Base-by-base conservation (phyloP, 2,113 vertebrate species). In the Chamaetylas fuelleborni region DNA sequence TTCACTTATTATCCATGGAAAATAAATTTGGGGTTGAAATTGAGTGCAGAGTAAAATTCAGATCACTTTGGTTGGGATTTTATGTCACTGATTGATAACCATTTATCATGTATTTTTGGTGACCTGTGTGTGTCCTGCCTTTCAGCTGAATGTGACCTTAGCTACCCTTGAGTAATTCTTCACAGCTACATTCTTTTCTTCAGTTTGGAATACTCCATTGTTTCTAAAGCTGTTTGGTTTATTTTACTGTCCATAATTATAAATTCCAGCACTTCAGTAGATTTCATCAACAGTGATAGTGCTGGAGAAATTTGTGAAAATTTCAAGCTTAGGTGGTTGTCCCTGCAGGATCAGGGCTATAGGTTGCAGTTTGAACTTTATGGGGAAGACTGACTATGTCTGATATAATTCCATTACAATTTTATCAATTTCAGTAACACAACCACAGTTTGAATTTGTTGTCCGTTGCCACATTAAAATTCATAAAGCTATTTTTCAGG, bases 1-100 rank as follows among this genome's bases (percentile, higher is more conserved):
- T 34, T 51, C 26, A 31, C 23, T 61, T 77, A 12, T 36, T 57
- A 53, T 6, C 4, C 25, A 13, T 12, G 0, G 2, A 80, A 56
- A 90, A 61, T 25, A 50, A 87, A 81, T 58, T 1, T 4, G 48
- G 14, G 3, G 11, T 2, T 0, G 0, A 7, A 60, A 65, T 12
- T 8, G 8, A 38, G 7, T 53, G 25, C 5, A 58, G 28, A 65
- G 18, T 11, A 66, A 79, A 48, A 42, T 24, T 12, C 61, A 72
- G 2, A 42, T 70, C 1, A 31, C 57, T 82, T 83, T 40, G 3
- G 5, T 36, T 76, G 5, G 2, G 22, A 60, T 45, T 82, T 88
- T 67, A 29, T 51, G 47, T 76, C 22, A 54, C 16, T 22, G 14
- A 42, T 48, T 91, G 15, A 29, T 58, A 67, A 54, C 10, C 1